A percentile compares a stretch with the other conserved stretches of the same genome.
Evolutionary conservation across 2,113 vertebrate species (phyloP).

Genomic region (Macheiramphus alcinus): DNA sequence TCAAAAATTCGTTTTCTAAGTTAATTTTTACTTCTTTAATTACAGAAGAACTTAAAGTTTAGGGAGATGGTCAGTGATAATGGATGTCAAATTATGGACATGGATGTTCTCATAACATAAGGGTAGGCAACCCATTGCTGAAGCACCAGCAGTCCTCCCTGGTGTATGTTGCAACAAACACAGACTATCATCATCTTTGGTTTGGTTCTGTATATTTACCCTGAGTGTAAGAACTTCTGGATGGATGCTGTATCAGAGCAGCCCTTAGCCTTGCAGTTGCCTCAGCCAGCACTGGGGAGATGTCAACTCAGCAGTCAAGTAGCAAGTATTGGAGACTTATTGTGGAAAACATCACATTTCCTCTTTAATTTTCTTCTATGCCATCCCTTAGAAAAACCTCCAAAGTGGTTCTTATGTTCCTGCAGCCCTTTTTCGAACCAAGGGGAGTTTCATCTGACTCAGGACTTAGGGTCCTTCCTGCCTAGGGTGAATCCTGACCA

Average conservation of each 20-base stretch:
- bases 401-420: not conserved
- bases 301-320: not conserved
- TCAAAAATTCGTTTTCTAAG: not conserved
- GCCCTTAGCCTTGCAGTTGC: not conserved
- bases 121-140: not conserved
- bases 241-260: not conserved
- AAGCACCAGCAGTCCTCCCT: not conserved
- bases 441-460: not conserved
- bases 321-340: not conserved
- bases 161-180: not conserved
- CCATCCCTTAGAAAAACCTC: not conserved
- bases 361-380: not conserved
- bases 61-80: not conserved
- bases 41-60: not conserved
- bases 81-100: not conserved
- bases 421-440: not conserved
- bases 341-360: not conserved
- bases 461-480: not conserved
- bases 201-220: not conserved
- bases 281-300: not conserved
- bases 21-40: not conserved
- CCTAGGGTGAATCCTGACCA: not conserved
- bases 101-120: not conserved
- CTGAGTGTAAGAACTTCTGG: not conserved
- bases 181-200: fast-evolving